These are phyloP conservation scores for Prietella phreatophila DNA, from an alignment of 2,113 vertebrate genomes.

Conservation along the genomic window DNA sequence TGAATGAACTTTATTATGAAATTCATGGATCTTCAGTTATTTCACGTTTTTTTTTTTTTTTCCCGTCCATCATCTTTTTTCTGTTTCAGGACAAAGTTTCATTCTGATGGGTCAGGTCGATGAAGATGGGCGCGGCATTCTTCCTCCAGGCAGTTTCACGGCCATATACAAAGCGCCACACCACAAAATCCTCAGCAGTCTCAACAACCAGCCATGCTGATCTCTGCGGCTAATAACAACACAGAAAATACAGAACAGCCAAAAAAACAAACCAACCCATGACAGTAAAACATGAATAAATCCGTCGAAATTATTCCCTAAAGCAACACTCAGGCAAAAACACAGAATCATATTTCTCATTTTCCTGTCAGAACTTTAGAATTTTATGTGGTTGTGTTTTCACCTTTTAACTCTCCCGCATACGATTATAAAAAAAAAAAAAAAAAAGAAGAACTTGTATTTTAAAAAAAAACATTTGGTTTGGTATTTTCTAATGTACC, in stretches of 20 bases:
- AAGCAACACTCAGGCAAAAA: not conserved
- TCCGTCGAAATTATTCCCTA: not conserved
- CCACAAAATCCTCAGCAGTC: slow-evolving; percentile 76
- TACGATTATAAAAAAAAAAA: too few relatives aligned
- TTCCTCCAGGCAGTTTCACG: slow-evolving; percentile 78
- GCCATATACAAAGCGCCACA: slow-evolving; percentile 76
- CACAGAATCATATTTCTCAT: not conserved
- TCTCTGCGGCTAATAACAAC: slow-evolving; percentile 11
- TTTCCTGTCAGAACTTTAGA: not conserved
- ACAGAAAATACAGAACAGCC: slow-evolving; percentile 36
- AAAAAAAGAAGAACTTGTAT: not conserved
- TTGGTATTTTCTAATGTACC: not conserved
- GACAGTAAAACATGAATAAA: not conserved
- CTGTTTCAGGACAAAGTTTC: slow-evolving; percentile 73
- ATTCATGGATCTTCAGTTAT: not conserved
- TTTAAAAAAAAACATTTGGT: not conserved
- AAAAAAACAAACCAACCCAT: slow-evolving; percentile 18
- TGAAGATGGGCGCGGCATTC: slow-evolving; percentile 67
- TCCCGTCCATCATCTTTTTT: not conserved
- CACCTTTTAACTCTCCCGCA: not conserved
- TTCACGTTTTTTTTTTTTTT: not conserved
- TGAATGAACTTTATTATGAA: not conserved
- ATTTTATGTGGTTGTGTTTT: not conserved
- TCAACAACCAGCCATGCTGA: slow-evolving; percentile 76
- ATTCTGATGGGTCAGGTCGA: slow-evolving; percentile 84